Base-by-base conservation (phyloP, 2,797 vertebrate genomes). In the Rachycentron canadum region DNA sequence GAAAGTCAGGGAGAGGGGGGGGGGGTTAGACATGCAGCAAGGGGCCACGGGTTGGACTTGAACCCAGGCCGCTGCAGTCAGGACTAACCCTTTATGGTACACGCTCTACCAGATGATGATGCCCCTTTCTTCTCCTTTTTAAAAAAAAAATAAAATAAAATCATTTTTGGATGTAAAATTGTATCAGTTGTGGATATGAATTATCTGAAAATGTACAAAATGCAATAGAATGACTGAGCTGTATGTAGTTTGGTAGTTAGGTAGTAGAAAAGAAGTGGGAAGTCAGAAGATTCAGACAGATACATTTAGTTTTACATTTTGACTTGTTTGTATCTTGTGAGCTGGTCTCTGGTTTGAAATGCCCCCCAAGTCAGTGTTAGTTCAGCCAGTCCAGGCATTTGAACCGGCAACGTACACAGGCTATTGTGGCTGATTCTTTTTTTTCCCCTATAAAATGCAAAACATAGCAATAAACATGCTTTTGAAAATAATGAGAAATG, bases 401-500 rank as follows among this genome's bases (percentile, higher is more conserved):
- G 19, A 21, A 0, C 17, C 60, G 36, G 0, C 13, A 32, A 7
- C n/a, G n/a, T n/a, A n/a, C n/a, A 61, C 30, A 60, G 45, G 36
- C 56, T 23, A 14, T 25, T 57, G 38, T 60, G 23, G 11, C 6
- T 52, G 4, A 36, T 45, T 32, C 2, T 23, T 73, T 19, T 13
- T 62, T 63, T 49, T 41, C 55, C 17, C 55, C 13, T n/a, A 16
- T 68, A 13, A 69, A 68, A 70, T 58, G 30, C 68, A 28, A 70
- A 73, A 80, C 13, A 41, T 69, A 38, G 58, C 26, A 77, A 72
- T 84, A 78, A 82, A 82, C n/a, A 25, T 63, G 26, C 11, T 58
- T 78, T 30, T 26, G n/a, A 17, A 36, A 70, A 64, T 25, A 69
- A 47, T 0, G 5, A 38, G 10, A 17, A 36, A 32, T 32, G 34